Base-by-base conservation (phyloP, 2,797 vertebrate genomes). In the Neomorphus geoffroyi region DNA sequence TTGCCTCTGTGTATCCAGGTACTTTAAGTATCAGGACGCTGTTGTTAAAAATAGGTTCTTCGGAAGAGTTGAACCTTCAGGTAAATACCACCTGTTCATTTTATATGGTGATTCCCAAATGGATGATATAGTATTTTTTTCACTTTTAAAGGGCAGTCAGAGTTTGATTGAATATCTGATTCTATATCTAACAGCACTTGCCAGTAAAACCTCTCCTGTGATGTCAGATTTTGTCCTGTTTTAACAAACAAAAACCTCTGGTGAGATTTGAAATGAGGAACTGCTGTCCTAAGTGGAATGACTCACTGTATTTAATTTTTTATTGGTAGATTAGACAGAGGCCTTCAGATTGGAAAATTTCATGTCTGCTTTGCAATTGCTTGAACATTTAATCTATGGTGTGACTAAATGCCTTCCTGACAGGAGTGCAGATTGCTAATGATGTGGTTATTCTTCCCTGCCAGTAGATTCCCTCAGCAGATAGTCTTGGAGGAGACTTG, bases 381-480 rank as follows among this genome's bases (percentile, higher is more conserved):
- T 75, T 93, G 54, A 94, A 65, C 24, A 24, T 87, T 87, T 88
- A 83, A 75, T 78, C 54, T 80, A 1, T 65, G 72, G 57, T 50
- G n/a, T 93, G 72, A 93, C 79, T 96, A 79, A 87, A 88, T 56
- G 30, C 6, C 1, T 88, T 87, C 27, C 84, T 87, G 72, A 87
- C 77, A 86, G 54, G 61, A 69, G 26, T 57, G 71, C 69, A 58
- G 27, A 74, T 87, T 28, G 24, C 65, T 86, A 74, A 77, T 72
- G 72, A 39, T 69, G 81, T 80, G 57, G 19, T 62, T 86, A 6
- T 90, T 91, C 80, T 86, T 90, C n/a, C 35, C 67, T 88, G 53
- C 89, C 64, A 69, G 84, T 91, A 80, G 78, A 81, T 81, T 86
- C 26, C 33, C 41, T 71, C 77, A 80, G 51, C 30, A 81, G 60